phyloP scores from a whole-genome alignment of 2,888 invertebrate genomes.

The Lycia hirtaria region DNA sequence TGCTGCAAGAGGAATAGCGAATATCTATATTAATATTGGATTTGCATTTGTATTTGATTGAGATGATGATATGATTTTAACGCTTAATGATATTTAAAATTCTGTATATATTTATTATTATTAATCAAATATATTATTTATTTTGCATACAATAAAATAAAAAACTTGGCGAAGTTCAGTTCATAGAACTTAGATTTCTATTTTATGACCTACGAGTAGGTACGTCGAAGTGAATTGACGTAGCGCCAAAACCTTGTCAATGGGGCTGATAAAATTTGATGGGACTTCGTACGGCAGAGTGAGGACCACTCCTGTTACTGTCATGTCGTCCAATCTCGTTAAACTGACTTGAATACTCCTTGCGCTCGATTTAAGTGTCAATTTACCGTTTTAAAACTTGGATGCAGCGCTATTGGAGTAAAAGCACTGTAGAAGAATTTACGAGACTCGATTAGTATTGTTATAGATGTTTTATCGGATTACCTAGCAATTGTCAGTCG shows the following conservation, averaged over 20 bases:
- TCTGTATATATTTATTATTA: neutral
- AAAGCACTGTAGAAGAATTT: neutral
- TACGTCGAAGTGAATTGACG: conserved; percentile 56
- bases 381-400: conserved; percentile 36
- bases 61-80: conserved; percentile 23
- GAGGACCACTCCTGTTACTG: conserved; percentile 63
- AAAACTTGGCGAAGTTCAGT: neutral
- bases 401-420: too few relatives aligned
- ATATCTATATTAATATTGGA: conserved; percentile 51
- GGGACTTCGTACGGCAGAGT: conserved; percentile 50
- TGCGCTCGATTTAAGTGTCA: conserved; percentile 6
- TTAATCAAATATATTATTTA: neutral
- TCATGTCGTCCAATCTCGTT: conserved; percentile 57
- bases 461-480: too few relatives aligned
- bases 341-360: conserved; percentile 43
- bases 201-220: conserved; percentile 36
- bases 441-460: too few relatives aligned
- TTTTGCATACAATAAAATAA: neutral
- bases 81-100: conserved; percentile 23
- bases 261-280: conserved; percentile 78
- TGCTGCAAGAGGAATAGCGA: conserved; percentile 57
- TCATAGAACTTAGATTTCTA: neutral
- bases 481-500: too few relatives aligned
- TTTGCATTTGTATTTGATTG: conserved; percentile 41
- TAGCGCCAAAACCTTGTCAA: conserved; percentile 75